phyloP scores from a whole-genome alignment of 2,888 invertebrate genomes.

The Platerodrilus igneus region DNA sequence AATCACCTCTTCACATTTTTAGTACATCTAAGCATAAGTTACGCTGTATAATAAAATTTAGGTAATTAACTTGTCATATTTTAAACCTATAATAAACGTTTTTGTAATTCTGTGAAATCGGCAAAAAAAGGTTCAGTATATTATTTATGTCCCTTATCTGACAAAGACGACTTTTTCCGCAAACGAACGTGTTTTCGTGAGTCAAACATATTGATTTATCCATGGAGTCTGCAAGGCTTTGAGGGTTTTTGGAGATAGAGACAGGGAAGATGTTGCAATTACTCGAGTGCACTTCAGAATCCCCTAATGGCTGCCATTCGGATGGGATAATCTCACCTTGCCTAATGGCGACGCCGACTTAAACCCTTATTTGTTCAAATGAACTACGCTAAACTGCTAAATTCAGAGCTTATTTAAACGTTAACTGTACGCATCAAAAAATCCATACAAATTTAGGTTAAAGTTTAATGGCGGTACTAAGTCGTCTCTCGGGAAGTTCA shows the following conservation, averaged over 20 bases:
- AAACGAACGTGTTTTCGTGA: conserved; percentile 21
- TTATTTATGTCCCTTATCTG: conserved; percentile 17
- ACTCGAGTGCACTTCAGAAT: conserved; percentile 31
- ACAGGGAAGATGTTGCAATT: conserved; percentile 29
- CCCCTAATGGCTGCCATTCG: conserved; percentile 29
- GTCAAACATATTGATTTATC: conserved; percentile 22
- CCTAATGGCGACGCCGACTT: conserved; percentile 28
- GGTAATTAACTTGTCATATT: conserved; percentile 10
- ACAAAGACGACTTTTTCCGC: conserved; percentile 15
- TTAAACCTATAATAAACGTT: neutral
- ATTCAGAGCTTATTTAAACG: neutral
- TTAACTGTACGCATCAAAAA: conserved; percentile 10
- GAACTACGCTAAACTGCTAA: conserved; percentile 20
- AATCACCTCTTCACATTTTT: conserved; percentile 1
- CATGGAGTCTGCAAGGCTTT: conserved; percentile 17
- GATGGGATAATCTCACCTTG: conserved; percentile 30
- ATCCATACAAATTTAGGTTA: conserved; percentile 6
- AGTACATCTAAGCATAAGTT: neutral
- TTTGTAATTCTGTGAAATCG: neutral
- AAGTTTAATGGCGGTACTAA: conserved; percentile 9
- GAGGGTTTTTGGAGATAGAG: conserved; percentile 17
- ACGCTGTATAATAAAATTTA: conserved; percentile 14
- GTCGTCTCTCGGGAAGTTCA: too few relatives aligned
- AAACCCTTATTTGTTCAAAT: conserved; percentile 26
- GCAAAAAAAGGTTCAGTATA: neutral